Evolutionary conservation across 2,888 invertebrate species (phyloP).

Genomic region (Dendrolimus pini): DNA sequence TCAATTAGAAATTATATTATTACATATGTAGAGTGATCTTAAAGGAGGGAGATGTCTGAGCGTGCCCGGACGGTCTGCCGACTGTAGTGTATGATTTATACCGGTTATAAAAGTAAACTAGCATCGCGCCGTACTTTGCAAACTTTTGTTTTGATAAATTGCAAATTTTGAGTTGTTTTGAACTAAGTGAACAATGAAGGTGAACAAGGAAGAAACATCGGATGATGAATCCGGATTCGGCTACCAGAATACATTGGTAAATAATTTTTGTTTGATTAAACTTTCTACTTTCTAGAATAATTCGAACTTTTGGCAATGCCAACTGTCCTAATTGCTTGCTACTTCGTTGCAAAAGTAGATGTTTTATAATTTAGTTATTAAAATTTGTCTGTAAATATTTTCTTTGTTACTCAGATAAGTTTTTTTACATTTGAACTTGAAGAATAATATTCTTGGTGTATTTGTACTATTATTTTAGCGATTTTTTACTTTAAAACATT

Average conservation of each 20-base stretch:
- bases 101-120: constrained; percentile 21
- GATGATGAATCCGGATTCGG: constrained; percentile 82
- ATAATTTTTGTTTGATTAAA: constrained; percentile 32
- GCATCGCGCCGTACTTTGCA: constrained; percentile 17
- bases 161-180: constrained; percentile 33
- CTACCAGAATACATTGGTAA: constrained; percentile 82
- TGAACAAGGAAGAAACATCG: constrained; percentile 59
- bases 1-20: constrained; percentile 64
- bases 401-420: neutral
- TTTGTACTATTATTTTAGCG: neutral
- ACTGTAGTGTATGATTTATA: constrained; percentile 32
- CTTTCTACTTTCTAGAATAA: constrained; percentile 53
- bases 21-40: constrained; percentile 34
- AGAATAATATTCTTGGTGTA: neutral
- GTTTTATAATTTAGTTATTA: neutral
- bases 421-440: neutral
- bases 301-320: neutral
- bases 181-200: constrained; percentile 49
- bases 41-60: constrained; percentile 42
- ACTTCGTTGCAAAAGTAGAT: neutral
- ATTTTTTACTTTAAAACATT: no score
- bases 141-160: constrained; percentile 47
- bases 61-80: constrained; percentile 40
- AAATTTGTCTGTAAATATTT: neutral
- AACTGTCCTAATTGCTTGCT: neutral